phyloP scores from a whole-genome alignment of 2,797 vertebrate genomes.

The Rhinoraja longicauda region DNA sequence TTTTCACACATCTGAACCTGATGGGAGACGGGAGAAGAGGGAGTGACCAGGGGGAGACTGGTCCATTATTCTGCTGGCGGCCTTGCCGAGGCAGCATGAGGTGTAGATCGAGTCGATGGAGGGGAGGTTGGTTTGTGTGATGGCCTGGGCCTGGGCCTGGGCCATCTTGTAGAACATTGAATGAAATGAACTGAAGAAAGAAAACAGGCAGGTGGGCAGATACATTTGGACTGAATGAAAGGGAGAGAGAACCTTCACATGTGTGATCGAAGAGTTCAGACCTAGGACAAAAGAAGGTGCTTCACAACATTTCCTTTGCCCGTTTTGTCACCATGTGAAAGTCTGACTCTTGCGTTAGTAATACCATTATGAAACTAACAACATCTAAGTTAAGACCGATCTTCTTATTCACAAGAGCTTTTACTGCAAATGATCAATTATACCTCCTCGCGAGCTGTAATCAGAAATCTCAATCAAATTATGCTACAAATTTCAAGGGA shows the following conservation, averaged over 20 bases:
- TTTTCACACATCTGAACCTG: too few species aligned
- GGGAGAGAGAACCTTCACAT: neutral
- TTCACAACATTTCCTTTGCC: neutral
- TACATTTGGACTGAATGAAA: neutral
- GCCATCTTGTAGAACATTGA: neutral
- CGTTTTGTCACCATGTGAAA: neutral
- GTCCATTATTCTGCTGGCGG: too few species aligned
- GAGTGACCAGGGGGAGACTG: too few species aligned
- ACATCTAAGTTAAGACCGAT: neutral
- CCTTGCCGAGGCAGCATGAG: too few species aligned
- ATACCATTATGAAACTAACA: neutral
- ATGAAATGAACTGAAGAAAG: neutral
- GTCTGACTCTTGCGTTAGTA: neutral
- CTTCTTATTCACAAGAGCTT: neutral
- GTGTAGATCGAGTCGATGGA: too few species aligned
- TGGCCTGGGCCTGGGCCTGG: too few species aligned
- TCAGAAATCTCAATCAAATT: slow-evolving; percentile 27
- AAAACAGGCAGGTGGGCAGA: neutral
- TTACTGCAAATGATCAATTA: slow-evolving; percentile 12
- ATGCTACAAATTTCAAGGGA: slow-evolving; percentile 3
- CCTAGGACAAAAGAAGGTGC: neutral
- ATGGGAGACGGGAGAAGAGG: too few species aligned
- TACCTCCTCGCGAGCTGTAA: neutral
- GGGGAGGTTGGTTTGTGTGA: too few species aligned
- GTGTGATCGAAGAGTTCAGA: neutral